phyloP scores from a whole-genome alignment of 53 echinoderm and acorn worm genomes.

The Echinarachnius parma region DNA sequence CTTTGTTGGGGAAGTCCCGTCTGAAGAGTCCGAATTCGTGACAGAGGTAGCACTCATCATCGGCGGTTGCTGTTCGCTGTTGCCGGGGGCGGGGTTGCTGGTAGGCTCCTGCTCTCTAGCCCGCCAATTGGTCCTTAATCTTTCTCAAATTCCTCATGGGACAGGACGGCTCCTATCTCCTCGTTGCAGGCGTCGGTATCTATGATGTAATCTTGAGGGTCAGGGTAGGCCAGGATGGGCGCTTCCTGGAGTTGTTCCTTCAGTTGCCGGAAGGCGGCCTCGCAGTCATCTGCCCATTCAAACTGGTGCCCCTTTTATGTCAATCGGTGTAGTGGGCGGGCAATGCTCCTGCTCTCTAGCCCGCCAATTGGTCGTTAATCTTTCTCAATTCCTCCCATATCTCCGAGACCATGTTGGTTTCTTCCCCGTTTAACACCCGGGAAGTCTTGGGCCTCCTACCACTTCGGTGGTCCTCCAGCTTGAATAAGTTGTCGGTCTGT shows the following conservation, averaged over 20 bases:
- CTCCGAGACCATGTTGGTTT: no score
- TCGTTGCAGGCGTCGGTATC: neutral
- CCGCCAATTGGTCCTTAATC: neutral
- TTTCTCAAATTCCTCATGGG: neutral
- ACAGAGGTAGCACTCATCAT: neutral
- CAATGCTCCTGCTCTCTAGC: no score
- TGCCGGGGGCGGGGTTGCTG: neutral
- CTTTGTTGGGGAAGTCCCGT: neutral
- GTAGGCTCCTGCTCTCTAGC: neutral
- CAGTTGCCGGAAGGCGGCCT: neutral
- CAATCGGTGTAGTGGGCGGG: no score
- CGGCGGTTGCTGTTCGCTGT: neutral
- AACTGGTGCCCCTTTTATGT: neutral
- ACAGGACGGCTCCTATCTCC: neutral
- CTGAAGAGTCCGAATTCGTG: conserved; percentile 2
- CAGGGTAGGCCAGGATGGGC: no score
- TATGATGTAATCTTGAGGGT: neutral
- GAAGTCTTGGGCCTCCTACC: neutral
- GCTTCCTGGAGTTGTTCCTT: neutral
- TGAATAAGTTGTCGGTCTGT: conserved; percentile 28
- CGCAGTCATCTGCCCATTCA: neutral
- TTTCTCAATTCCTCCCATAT: no score
- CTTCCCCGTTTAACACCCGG: neutral
- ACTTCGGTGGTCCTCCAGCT: conserved; percentile 12
- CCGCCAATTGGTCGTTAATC: neutral